Evolutionary conservation across 2,797 vertebrate species (phyloP).

Genomic region (Thripadectes ignobilis): DNA sequence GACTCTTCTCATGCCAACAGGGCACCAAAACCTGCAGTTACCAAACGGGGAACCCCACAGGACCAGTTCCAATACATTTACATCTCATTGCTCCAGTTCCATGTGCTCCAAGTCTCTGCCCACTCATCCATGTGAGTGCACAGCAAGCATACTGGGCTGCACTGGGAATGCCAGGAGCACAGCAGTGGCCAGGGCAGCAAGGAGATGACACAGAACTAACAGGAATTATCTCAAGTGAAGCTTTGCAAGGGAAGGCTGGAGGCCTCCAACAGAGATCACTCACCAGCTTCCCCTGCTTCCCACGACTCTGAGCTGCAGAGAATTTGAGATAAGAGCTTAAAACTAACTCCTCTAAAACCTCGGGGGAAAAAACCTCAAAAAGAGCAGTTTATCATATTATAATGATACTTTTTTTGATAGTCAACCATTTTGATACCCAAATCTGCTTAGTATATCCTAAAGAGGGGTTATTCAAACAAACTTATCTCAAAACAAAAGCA

Average conservation of each 20-base stretch:
- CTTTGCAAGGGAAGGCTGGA: neutral
- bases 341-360: neutral
- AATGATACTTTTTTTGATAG: neutral
- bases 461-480: neutral
- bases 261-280: neutral
- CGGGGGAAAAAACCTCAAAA: neutral
- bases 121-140: accelerated
- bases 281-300: neutral
- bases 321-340: neutral
- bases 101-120: neutral
- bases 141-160: neutral
- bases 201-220: neutral
- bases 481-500: neutral
- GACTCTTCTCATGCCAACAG: neutral
- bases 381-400: neutral
- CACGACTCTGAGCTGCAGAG: neutral
- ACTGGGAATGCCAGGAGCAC: neutral
- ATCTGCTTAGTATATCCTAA: neutral
- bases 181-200: neutral
- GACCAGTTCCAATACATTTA: neutral
- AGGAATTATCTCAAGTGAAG: neutral
- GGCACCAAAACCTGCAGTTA: neutral
- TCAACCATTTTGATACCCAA: neutral
- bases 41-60: accelerated
- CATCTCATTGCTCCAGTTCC: neutral